Conservation (phyloP, 2,113 vertebrate genomes). For the Pycnonotus jocosus region DNA sequence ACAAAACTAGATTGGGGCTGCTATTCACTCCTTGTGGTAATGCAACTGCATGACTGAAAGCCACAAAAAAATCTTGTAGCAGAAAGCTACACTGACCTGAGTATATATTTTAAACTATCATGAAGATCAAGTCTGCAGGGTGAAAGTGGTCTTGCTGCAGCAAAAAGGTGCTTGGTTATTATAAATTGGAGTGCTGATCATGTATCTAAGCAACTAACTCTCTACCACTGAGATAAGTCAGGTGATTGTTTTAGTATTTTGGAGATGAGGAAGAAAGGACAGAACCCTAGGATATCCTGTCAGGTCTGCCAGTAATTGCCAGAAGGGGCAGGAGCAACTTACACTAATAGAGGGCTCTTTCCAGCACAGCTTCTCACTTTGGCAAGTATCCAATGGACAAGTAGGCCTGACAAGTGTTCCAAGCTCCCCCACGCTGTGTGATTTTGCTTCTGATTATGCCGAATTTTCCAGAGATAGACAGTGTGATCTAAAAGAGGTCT, state of each 20-base stretch:
- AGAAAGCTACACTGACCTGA: background rate
- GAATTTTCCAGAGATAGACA: background rate
- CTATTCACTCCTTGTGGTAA: slow-evolving; percentile 15
- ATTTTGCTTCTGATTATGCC: background rate
- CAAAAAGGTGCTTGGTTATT: background rate
- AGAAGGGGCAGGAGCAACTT: background rate
- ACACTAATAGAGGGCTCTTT: background rate
- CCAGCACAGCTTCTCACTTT: background rate
- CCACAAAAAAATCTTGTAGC: background rate
- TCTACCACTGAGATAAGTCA: background rate
- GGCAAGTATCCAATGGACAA: background rate
- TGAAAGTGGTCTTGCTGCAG: background rate
- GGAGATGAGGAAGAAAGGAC: background rate
- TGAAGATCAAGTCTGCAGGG: background rate
- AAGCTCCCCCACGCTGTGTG: background rate
- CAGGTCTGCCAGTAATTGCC: background rate
- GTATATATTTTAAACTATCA: background rate
- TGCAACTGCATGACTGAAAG: background rate
- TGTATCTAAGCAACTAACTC: background rate
- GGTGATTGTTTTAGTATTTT: background rate
- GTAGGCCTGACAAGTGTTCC: background rate
- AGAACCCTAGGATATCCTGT: background rate
- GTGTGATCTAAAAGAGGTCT: background rate
- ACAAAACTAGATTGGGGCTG: background rate
- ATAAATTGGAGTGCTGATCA: background rate